These are phyloP conservation scores for Sinelater perroti DNA, from an alignment of 2,888 invertebrate species.

Conservation along the genomic window DNA sequence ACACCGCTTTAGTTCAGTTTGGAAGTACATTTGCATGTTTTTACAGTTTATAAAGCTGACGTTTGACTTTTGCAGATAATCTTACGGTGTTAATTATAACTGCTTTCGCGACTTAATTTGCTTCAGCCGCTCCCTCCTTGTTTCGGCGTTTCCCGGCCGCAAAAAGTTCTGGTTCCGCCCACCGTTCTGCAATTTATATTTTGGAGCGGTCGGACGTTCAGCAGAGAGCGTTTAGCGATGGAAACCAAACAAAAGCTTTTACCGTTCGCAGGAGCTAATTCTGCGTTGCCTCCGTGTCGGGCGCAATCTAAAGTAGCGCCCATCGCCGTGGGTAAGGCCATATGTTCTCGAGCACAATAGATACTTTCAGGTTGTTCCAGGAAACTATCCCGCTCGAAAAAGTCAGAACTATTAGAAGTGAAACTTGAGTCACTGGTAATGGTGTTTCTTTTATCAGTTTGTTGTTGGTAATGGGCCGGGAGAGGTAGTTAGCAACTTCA, in stretches of 20 bases:
- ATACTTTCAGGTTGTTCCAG: slow-evolving; percentile 33
- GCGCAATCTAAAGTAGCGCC: slow-evolving; percentile 22
- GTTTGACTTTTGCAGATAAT: too few species aligned
- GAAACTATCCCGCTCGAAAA: slow-evolving; percentile 32
- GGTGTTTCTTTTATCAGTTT: slow-evolving; percentile 46
- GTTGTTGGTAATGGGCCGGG: slow-evolving; percentile 53
- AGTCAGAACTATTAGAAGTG: slow-evolving; percentile 39
- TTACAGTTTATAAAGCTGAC: too few species aligned
- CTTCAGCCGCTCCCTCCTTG: too few species aligned
- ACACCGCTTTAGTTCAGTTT: too few species aligned
- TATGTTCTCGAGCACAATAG: slow-evolving; percentile 33
- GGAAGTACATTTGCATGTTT: too few species aligned
- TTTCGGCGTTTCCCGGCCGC: too few species aligned
- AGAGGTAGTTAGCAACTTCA: slow-evolving; percentile 56
- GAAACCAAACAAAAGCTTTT: slow-evolving; percentile 7
- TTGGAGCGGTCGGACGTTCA: background rate
- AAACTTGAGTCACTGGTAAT: slow-evolving; percentile 38
- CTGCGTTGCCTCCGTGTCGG: slow-evolving; percentile 13
- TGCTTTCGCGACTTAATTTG: too few species aligned
- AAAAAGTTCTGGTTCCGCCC: too few species aligned
- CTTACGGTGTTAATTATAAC: too few species aligned
- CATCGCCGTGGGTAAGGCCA: slow-evolving; percentile 29
- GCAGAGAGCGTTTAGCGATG: background rate
- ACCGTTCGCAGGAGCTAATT: slow-evolving; percentile 18
- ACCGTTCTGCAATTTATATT: too few species aligned